Evolutionary conservation across 1,140 invertebrate species (phyloP), one percentile per base, ranked within the genome.

Genomic region (Pseudobourletiella spinata): DNA sequence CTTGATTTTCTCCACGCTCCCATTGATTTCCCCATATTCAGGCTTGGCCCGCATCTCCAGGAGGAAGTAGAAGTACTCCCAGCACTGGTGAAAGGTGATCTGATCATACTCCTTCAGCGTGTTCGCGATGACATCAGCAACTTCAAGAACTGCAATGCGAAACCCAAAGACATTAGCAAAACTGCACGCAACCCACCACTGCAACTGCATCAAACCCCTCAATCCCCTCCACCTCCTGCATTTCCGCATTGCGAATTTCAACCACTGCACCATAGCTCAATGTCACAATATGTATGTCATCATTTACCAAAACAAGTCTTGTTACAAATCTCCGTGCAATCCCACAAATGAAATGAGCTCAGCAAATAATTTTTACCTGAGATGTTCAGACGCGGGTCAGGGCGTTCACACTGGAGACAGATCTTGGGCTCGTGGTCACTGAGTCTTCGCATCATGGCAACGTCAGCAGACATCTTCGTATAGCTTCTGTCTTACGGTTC

Each of bases 71-170:
- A 64, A 28, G 39, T 64, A 64, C 26, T 64, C 62, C 62, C 54
- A 64, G 25, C 52, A 64, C 4, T 64, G 59, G 32, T 55, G 57
- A 55, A 64, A 64, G 20, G 62, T 64, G 28, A 30, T 56, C 11
- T 57, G 24, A 2, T 63, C 30, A 26, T 57, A 63, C 29, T 57
- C 61, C 25, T 51, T 24, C 14, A 63, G 20, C 22, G 54, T 43
- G 2, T 57, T 24, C 24, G 61, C 61, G n/a, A 63, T 63, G n/a
- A 29, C 24, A 20, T 43, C 11, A 18, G 55, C 60, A 22, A 25
- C 20, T n/a, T 52, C 60, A 14, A 2, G 8, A 55, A 61, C 60
- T 61, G 29, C 3, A 56, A 55, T 43, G 18, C n/a, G 20, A 14
- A 42, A 42, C 14, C 18, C 18, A 42, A 42, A 42, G 18, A 42